phyloP scores from a whole-genome alignment of 2,797 vertebrate species.

The Synaphobranchus kaupii region DNA sequence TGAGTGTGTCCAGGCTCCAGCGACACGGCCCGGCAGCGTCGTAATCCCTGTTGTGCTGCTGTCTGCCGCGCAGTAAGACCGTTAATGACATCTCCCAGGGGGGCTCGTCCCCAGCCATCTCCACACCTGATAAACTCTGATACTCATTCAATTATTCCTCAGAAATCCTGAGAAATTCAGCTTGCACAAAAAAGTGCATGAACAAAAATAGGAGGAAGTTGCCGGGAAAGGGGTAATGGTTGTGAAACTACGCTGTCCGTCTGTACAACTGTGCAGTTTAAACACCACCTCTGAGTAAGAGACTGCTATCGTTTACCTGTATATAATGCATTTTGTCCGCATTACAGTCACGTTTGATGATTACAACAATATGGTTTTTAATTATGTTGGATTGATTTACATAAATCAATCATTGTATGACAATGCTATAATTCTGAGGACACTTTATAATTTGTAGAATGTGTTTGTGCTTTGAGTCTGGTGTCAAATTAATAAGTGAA shows the following conservation, averaged over 20 bases:
- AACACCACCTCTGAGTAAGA: no score
- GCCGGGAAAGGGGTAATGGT: neutral
- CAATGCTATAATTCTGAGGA: no score
- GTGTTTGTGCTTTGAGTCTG: neutral
- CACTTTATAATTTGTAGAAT: neutral
- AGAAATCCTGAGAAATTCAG: neutral
- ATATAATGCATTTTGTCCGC: no score
- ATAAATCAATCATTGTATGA: no score
- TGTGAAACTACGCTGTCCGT: neutral
- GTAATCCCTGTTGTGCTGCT: slow-evolving; percentile 28
- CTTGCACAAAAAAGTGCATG: neutral
- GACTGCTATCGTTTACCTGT: no score
- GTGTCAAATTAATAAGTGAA: neutral
- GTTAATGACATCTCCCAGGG: slow-evolving; percentile 15
- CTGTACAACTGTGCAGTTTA: no score
- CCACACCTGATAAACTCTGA: neutral
- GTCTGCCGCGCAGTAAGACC: slow-evolving; percentile 16
- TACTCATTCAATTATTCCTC: neutral
- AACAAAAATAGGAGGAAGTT: neutral
- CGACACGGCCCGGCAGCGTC: neutral
- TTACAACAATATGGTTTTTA: no score
- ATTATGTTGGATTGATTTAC: no score
- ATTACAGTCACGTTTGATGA: no score
- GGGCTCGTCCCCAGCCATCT: neutral
- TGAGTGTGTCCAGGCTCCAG: neutral